Conservation (phyloP, 2,113 vertebrate genomes). For the Candoia aspera region DNA sequence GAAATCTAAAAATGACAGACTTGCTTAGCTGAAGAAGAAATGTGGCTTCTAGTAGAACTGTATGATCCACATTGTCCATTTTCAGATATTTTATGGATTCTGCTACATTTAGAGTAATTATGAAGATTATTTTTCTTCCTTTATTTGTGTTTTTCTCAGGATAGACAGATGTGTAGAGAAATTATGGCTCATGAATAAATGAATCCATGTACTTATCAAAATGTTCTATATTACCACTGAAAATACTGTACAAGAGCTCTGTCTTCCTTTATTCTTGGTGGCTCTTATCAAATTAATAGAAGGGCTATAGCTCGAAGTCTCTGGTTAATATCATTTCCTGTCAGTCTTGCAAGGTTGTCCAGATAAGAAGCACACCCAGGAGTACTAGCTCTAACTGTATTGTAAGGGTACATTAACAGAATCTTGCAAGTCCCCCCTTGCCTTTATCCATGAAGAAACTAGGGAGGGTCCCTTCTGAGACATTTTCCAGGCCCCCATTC, state of each 20-base stretch:
- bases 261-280: neutral
- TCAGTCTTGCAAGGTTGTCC: too few species aligned
- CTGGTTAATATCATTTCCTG: neutral
- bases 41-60: constrained; percentile 33
- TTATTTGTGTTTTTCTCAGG: too few species aligned
- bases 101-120: constrained; percentile 32
- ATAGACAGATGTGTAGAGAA: too few species aligned
- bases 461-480: too few species aligned
- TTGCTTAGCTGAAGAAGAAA: constrained; percentile 47
- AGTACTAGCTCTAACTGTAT: too few species aligned
- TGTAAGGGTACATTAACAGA: too few species aligned
- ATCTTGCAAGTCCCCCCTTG: too few species aligned
- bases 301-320: neutral
- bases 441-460: too few species aligned
- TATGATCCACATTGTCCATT: constrained; percentile 33
- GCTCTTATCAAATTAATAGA: neutral
- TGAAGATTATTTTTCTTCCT: neutral
- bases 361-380: neutral
- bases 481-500: too few species aligned
- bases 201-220: neutral
- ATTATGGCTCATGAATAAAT: neutral
- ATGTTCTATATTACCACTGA: neutral
- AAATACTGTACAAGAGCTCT: neutral
- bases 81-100: constrained; percentile 45
- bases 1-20: constrained; percentile 50